These are phyloP conservation scores for Acrossocheilus fasciatus DNA, from an alignment of 2,797 vertebrate genomes.

Conservation along the genomic window DNA sequence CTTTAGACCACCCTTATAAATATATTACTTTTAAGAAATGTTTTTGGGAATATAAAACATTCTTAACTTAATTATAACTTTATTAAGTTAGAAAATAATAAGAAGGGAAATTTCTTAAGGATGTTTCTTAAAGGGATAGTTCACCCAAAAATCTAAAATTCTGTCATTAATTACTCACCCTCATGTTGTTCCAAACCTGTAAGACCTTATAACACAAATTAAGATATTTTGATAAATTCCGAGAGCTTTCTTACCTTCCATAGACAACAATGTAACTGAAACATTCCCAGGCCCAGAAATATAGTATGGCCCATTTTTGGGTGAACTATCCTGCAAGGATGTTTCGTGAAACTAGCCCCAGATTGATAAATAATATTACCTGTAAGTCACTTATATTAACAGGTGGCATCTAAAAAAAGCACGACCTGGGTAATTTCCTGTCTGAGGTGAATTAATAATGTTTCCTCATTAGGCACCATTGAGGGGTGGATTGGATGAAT, in stretches of 20 bases:
- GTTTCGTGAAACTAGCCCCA: background rate
- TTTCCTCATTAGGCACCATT: slow-evolving; percentile 62
- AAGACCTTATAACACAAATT: background rate
- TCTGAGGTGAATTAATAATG: slow-evolving; percentile 64
- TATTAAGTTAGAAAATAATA: background rate
- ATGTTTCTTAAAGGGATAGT: too few relatives aligned
- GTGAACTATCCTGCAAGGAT: background rate
- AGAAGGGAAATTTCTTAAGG: background rate
- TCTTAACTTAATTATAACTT: background rate
- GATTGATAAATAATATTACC: slow-evolving; percentile 42
- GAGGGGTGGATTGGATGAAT: slow-evolving; percentile 45
- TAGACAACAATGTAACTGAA: background rate
- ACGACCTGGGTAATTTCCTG: slow-evolving; percentile 61
- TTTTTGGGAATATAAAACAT: too few relatives aligned
- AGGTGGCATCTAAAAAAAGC: slow-evolving; percentile 55
- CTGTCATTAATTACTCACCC: background rate
- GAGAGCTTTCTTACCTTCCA: background rate
- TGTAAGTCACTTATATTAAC: slow-evolving; percentile 42
- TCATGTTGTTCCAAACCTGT: background rate
- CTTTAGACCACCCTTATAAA: too few relatives aligned
- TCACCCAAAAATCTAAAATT: background rate
- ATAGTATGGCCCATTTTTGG: background rate
- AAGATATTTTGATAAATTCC: background rate
- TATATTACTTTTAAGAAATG: too few relatives aligned
- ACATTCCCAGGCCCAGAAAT: background rate